Base-by-base conservation (phyloP, 1,140 invertebrate genomes). In the Trichomalopsis sarcophagae region DNA sequence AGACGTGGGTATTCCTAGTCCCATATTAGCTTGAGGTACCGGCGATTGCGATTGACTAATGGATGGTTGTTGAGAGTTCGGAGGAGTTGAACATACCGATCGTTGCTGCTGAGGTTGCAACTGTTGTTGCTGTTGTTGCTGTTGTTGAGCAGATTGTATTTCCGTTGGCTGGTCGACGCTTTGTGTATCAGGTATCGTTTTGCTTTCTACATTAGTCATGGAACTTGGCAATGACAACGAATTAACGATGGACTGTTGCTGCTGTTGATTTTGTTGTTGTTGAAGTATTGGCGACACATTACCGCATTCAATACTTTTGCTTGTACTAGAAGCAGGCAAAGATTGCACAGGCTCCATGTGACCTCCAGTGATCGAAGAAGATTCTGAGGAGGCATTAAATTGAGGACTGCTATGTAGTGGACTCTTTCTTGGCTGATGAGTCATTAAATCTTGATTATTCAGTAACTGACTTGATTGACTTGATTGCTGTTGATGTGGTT, bases 271-370 rank as follows among this genome's bases (percentile, higher is more conserved):
- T n/a, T n/a, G n/a, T n/a, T n/a, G 80, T 66, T 87, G 87, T 44
- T 91, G 90, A 44, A 91, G 84, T 69, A 91, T 87, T 9, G 91
- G 86, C 7, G 91, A 88, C n/a, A 86, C 79, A 33, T 68, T 89
- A 62, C 86, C 83, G 76, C 91, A 91, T 10, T 93, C 92, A 13
- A 91, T 79, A 78, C 88, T 92, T 50, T 90, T 92, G 79, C 91
- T 92, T 47, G 92, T 93, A 87, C 92, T 93, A 14, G 92, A 91
- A 27, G 90, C 89, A 71, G 92, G 92, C 77, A 93, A 84, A 14
- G 91, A 90, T 81, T 93, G 92, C 27, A 93, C 91, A n/a, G 92
- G 89, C 78, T 93, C 92, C 0, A 91, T 87, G 14, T 89, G 90
- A 23, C 88, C 62, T 10, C 88, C 77, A 76, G 87, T 90, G 6